phyloP scores from a whole-genome alignment of 2,797 vertebrate species.

The Psittacula echo region DNA sequence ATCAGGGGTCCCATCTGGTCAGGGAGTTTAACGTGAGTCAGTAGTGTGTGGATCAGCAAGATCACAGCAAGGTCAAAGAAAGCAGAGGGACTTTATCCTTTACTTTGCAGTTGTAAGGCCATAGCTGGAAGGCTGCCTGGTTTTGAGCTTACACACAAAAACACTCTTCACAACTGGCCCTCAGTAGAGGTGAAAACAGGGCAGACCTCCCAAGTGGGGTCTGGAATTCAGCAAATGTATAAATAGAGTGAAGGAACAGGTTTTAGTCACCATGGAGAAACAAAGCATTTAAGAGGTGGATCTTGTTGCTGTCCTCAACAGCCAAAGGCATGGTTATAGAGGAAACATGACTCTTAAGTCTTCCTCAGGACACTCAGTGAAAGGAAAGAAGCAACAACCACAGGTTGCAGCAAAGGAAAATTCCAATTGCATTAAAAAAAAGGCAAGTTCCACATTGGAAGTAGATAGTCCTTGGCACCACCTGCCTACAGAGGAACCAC shows the following conservation, averaged over 20 bases:
- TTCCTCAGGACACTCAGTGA: neutral
- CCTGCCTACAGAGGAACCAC: neutral
- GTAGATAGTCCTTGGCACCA: neutral
- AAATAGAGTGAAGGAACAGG: neutral
- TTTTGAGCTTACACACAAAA: neutral
- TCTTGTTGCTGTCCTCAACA: neutral
- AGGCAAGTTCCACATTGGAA: neutral
- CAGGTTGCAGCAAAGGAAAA: neutral
- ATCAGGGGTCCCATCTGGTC: fast-evolving
- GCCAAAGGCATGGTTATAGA: neutral
- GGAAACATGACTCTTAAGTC: fast-evolving
- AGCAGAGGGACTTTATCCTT: fast-evolving
- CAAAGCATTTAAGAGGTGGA: neutral
- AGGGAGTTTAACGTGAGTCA: fast-evolving
- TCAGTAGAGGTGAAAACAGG: neutral
- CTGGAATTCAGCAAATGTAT: fast-evolving
- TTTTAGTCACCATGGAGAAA: neutral
- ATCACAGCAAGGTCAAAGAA: neutral
- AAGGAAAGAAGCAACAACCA: neutral
- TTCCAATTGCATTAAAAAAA: fast-evolving
- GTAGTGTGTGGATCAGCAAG: neutral
- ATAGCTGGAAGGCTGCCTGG: neutral
- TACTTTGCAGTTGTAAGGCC: neutral
- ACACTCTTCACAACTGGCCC: too few species aligned
- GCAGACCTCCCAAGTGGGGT: fast-evolving